A percentile compares a stretch with the other conserved stretches of the same genome.
phyloP scores from a whole-genome alignment of 2,888 invertebrate species.

The Amaurobius ferox region DNA sequence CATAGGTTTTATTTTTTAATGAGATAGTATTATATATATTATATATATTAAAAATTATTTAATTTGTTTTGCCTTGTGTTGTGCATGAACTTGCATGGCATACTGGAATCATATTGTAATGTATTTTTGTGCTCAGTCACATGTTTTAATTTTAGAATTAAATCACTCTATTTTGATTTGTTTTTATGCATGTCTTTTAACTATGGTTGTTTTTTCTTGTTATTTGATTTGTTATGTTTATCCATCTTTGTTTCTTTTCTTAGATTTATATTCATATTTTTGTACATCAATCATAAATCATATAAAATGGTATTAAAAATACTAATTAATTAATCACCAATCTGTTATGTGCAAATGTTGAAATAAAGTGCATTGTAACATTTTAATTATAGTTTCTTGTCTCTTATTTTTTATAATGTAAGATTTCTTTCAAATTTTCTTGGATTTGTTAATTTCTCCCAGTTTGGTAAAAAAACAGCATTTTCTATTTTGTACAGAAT shows the following conservation, averaged over 20 bases:
- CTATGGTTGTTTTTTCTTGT: constrained; percentile 25
- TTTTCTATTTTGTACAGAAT: too few species aligned
- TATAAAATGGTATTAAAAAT: constrained; percentile 2
- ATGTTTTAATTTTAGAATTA: neutral
- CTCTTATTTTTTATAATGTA: too few species aligned
- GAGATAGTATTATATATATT: constrained; percentile 3
- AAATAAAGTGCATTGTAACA: constrained; percentile 9
- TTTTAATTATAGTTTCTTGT: too few species aligned
- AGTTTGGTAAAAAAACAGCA: too few species aligned
- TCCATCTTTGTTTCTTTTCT: constrained; percentile 50
- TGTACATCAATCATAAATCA: constrained; percentile 28
- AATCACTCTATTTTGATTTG: neutral
- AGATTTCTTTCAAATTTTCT: too few species aligned
- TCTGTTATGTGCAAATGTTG: neutral
- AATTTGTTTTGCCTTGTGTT: neutral
- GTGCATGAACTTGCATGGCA: neutral
- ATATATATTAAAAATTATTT: neutral
- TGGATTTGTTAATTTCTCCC: too few species aligned
- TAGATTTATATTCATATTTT: constrained; percentile 55
- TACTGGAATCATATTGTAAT: neutral
- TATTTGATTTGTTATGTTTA: constrained; percentile 58
- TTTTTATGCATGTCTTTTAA: constrained; percentile 23
- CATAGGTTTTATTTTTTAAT: neutral
- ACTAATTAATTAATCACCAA: neutral
- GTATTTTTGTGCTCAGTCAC: neutral